Evolutionary conservation across 2,888 invertebrate genomes (phyloP).

Genomic region (Tetragonisca angustula): DNA sequence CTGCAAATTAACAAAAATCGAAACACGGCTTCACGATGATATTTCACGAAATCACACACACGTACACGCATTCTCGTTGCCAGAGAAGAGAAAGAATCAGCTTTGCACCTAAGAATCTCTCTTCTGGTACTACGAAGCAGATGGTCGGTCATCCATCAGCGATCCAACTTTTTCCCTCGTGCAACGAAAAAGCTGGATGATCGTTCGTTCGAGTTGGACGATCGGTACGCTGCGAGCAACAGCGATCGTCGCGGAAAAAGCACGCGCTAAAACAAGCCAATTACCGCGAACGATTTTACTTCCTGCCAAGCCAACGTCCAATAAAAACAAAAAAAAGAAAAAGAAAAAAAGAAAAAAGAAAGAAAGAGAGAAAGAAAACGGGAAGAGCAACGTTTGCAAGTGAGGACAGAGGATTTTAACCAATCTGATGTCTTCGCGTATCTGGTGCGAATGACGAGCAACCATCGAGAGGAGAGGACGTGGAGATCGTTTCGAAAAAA

Average conservation of each 20-base stretch:
- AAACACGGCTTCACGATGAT: too few relatives aligned
- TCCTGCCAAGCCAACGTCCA: neutral
- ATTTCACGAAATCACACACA: neutral
- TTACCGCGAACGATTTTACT: conserved; percentile 39
- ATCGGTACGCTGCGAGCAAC: conserved; percentile 6
- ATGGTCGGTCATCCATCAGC: conserved; percentile 17
- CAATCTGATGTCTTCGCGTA: conserved; percentile 19
- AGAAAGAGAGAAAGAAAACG: neutral
- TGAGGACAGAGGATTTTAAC: conserved; percentile 6
- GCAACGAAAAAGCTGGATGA: too few relatives aligned
- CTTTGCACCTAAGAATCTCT: neutral
- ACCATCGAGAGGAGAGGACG: neutral
- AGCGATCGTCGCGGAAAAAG: conserved; percentile 28
- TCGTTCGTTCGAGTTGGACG: neutral
- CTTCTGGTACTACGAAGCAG: neutral
- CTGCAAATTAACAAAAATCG: too few relatives aligned
- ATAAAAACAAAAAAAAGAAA: neutral
- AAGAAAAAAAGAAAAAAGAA: neutral
- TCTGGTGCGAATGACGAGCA: conserved; percentile 39
- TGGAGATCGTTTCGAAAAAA: neutral
- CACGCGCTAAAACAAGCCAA: conserved; percentile 34
- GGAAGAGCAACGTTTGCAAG: neutral
- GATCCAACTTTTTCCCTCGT: conserved; percentile 1
- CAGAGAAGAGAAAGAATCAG: neutral
- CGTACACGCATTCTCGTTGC: neutral